These are phyloP conservation scores for Apotomis capreana DNA, from an alignment of 2,888 invertebrate genomes.

Conservation along the genomic window DNA sequence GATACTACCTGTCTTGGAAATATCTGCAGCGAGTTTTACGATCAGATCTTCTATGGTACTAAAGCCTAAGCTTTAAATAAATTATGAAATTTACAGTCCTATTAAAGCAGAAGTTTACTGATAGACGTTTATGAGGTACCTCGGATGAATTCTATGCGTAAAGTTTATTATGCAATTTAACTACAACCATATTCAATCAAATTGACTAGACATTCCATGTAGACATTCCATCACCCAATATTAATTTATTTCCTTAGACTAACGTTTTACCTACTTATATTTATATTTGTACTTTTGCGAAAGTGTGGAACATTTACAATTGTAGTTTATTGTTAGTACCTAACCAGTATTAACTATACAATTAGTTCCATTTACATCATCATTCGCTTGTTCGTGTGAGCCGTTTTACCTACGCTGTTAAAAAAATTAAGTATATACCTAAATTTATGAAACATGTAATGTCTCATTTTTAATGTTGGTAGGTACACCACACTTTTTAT, in stretches of 20 bases:
- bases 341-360: neutral
- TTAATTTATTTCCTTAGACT: too few species aligned
- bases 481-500: too few species aligned
- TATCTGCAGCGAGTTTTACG: neutral
- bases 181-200: neutral
- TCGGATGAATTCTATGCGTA: neutral
- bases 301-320: neutral
- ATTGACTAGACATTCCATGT: neutral
- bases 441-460: too few species aligned
- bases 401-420: too few species aligned
- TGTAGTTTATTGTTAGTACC: neutral
- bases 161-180: neutral
- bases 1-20: conserved; percentile 8
- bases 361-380: too few species aligned
- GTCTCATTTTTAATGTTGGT: too few species aligned
- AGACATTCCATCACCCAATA: too few species aligned
- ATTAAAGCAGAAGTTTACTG: conserved; percentile 25
- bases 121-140: neutral
- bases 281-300: neutral
- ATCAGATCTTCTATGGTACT: neutral
- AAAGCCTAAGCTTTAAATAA: neutral
- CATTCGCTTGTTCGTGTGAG: too few species aligned
- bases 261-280: too few species aligned
- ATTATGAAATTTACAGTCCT: conserved; percentile 11
- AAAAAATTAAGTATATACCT: too few species aligned